These are phyloP conservation scores for Seriola quinqueradiata DNA, from an alignment of 2,113 vertebrate genomes.

Conservation along the genomic window DNA sequence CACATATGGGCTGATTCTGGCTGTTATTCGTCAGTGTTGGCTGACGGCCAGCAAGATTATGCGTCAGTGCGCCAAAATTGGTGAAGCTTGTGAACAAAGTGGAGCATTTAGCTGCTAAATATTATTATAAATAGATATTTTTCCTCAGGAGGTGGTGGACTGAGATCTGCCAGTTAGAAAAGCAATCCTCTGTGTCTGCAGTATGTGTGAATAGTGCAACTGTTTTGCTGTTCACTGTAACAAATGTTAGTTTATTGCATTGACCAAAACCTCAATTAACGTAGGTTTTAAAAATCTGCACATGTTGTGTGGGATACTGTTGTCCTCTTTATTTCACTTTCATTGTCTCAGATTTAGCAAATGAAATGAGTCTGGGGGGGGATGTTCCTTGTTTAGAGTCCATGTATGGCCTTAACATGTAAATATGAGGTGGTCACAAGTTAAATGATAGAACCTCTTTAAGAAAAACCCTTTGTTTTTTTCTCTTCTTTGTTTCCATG, in stretches of 20 bases:
- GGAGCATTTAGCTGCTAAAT: not conserved
- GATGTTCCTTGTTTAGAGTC: too few relatives aligned
- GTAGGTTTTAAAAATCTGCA: too few relatives aligned
- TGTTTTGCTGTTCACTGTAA: not conserved
- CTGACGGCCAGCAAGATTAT: not conserved
- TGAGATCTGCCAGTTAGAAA: too few relatives aligned
- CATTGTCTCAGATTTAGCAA: too few relatives aligned
- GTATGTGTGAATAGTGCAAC: too few relatives aligned
- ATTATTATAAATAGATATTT: not conserved
- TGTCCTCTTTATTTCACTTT: too few relatives aligned
- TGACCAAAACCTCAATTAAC: not conserved
- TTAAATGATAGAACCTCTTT: not conserved
- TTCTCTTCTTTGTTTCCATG: constrained; percentile 8
- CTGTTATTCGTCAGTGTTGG: not conserved
- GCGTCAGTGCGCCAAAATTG: not conserved
- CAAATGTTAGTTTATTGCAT: too few relatives aligned
- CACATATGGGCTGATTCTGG: not conserved
- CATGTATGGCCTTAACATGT: not conserved
- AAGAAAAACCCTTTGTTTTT: not conserved
- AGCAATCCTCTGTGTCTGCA: too few relatives aligned
- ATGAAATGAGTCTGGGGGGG: not conserved
- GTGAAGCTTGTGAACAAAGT: not conserved
- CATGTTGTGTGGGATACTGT: too few relatives aligned
- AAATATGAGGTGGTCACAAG: not conserved
- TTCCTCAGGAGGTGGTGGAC: not conserved